phyloP scores from a whole-genome alignment of 1,140 invertebrate species.

The Magallana gigas region DNA sequence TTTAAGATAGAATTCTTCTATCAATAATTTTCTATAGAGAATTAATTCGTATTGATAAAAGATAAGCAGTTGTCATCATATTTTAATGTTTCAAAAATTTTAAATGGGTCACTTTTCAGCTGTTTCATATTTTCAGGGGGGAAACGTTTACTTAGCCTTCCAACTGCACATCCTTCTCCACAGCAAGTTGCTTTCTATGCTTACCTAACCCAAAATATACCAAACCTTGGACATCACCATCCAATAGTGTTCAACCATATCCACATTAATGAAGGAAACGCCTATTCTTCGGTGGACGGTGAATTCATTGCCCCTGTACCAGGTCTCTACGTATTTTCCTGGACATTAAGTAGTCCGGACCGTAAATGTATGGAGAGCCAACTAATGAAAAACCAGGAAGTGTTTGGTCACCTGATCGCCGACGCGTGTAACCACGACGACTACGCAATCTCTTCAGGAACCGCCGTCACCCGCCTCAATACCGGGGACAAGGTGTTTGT shows the following conservation, averaged over 20 bases:
- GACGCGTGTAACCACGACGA: slow-evolving; percentile 38
- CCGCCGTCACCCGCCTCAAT: neutral
- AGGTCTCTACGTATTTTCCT: slow-evolving; percentile 36
- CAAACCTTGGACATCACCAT: slow-evolving; percentile 2
- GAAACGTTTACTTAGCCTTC: too few relatives aligned
- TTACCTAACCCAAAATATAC: slow-evolving; percentile 33
- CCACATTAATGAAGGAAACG: slow-evolving; percentile 12
- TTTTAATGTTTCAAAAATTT: neutral
- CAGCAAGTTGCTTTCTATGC: slow-evolving; percentile 24
- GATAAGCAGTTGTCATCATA: neutral
- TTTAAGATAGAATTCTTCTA: neutral
- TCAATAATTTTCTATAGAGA: neutral
- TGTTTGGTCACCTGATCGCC: slow-evolving; percentile 36
- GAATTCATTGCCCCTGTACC: slow-evolving; percentile 6
- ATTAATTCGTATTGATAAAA: neutral
- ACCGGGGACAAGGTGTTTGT: slow-evolving; percentile 27
- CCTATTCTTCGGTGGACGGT: slow-evolving; percentile 37
- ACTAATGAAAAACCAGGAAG: slow-evolving; percentile 24
- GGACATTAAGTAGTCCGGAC: slow-evolving; percentile 16
- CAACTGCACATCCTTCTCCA: too few relatives aligned
- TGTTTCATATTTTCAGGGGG: too few relatives aligned
- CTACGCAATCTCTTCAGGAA: slow-evolving; percentile 27
- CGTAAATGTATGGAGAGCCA: slow-evolving; percentile 33
- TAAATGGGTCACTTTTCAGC: too few relatives aligned
- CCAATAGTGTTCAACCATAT: slow-evolving; percentile 34